Evolutionary conservation across 2,113 vertebrate species (phyloP), one percentile per base, ranked within the genome.

Genomic region (Orientallactaga bullata): DNA sequence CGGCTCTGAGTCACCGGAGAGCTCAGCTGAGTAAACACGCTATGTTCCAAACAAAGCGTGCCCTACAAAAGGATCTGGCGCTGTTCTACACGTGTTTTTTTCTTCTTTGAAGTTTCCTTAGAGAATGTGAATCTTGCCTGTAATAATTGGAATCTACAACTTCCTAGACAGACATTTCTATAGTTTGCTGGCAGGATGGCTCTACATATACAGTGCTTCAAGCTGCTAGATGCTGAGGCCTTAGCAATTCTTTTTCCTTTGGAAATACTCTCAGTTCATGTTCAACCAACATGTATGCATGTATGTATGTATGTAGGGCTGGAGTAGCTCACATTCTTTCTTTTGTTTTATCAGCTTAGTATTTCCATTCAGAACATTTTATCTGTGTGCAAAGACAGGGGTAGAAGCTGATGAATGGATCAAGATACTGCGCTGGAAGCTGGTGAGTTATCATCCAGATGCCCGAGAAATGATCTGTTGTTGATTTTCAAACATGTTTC

Each of bases 351-450:
- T 37, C 97, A 99, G 99, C 95, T 96, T 99, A 94, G 99, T 99
- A 95, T 99, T 99, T 97, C 99, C 99, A 3, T 98, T 99, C 92
- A 98, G 99, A 93, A 99, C 99, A 0, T 99, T 99, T 97, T 99
- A 99, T 96, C 96, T 99, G 55, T 99, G 99, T 17, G 98, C 99
- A 12, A 99, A 99, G 98, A 99, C 99, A 0, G 99, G 99, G 5
- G 98, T 99, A 92, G 99, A 99, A 97, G 99, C 99, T 8, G 99
- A 99, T 0, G 99, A 99, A 93, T 99, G 99, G 99, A 99, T 99
- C 94, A 99, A 99, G 97, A 99, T 99, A 91, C 91, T 99, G 83
- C 97, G 98, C 47, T 99, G 99, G 99, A 99, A 99, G 91, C 85
- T 99, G 98, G 99, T 99, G 97, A 99, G 99, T 94, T 78, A n/a